Evolutionary conservation across 1,140 invertebrate species (phyloP).

Genomic region (Sinonovacula constricta): DNA sequence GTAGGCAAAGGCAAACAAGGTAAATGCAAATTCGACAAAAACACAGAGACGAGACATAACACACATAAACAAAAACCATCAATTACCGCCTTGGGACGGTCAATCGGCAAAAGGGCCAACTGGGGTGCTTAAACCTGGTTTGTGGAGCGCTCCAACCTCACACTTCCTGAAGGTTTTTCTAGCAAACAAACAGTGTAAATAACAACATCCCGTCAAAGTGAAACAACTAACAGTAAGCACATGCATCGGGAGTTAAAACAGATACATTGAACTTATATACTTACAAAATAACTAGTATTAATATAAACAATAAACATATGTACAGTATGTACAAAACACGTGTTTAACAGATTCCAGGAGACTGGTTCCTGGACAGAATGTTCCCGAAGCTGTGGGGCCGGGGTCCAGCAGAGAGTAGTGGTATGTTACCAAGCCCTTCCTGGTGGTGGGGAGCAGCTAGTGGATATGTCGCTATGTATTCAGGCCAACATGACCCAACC

Average conservation of each 20-base stretch:
- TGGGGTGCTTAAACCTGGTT: too few species aligned
- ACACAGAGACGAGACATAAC: too few species aligned
- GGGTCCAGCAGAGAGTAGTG: slow-evolving; percentile 1
- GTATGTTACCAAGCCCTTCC: neutral
- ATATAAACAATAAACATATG: neutral
- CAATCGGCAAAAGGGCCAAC: too few species aligned
- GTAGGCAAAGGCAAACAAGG: too few species aligned
- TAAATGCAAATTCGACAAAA: too few species aligned
- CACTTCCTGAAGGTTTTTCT: too few species aligned
- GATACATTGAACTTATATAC: neutral
- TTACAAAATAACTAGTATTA: neutral
- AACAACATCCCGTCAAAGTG: neutral
- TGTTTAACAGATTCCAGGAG: neutral
- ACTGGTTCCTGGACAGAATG: slow-evolving; percentile 14
- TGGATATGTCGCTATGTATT: neutral
- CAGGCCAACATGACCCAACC: neutral
- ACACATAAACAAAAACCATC: too few species aligned
- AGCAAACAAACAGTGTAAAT: neutral
- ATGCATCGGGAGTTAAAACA: neutral
- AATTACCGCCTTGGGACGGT: too few species aligned
- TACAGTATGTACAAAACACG: neutral
- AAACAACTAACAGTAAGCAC: too few species aligned
- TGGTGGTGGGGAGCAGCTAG: neutral
- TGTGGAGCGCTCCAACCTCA: too few species aligned
- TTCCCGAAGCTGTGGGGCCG: slow-evolving; percentile 22